phyloP scores from a whole-genome alignment of 1,140 invertebrate genomes.

The Meloidogyne floridensis region DNA sequence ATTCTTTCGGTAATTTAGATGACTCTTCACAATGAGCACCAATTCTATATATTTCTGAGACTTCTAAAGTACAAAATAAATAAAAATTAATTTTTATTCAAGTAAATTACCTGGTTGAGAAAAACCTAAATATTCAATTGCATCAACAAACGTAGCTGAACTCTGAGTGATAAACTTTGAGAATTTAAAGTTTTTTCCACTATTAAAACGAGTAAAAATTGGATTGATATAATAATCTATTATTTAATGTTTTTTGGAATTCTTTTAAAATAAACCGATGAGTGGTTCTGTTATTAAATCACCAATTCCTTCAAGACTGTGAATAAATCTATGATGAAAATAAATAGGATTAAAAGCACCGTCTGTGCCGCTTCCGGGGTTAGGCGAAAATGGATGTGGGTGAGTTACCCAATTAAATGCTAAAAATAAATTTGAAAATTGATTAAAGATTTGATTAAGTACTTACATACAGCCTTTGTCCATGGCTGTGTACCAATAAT shows the following conservation, averaged over 20 bases:
- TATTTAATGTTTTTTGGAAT: not conserved
- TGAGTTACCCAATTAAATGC: conserved; percentile 31
- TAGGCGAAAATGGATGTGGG: conserved; percentile 25
- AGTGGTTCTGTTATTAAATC: conserved; percentile 14
- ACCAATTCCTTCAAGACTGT: conserved; percentile 19
- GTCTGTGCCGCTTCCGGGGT: not conserved
- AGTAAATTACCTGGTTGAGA: conserved; percentile 8
- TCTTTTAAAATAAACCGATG: not conserved
- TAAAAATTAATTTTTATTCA: not conserved
- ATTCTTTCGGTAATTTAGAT: conserved; percentile 14
- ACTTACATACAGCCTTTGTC: conserved; percentile 5
- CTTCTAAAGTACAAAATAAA: conserved; percentile 12
- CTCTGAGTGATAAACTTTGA: conserved; percentile 9
- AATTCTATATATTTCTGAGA: conserved; percentile 22
- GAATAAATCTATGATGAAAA: conserved; percentile 18
- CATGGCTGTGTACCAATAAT: conserved; percentile 9
- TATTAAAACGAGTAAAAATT: not conserved
- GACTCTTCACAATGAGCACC: conserved; percentile 31
- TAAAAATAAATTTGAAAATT: conserved; percentile 11
- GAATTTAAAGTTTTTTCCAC: conserved; percentile 5
- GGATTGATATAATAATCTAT: conserved; percentile 17
- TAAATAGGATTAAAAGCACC: conserved; percentile 18
- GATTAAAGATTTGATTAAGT: not conserved
- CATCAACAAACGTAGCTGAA: conserved; percentile 18
- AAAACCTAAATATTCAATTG: conserved; percentile 27